phyloP scores from a whole-genome alignment of 1,140 invertebrate species.

The Hypothenemus hampei region DNA sequence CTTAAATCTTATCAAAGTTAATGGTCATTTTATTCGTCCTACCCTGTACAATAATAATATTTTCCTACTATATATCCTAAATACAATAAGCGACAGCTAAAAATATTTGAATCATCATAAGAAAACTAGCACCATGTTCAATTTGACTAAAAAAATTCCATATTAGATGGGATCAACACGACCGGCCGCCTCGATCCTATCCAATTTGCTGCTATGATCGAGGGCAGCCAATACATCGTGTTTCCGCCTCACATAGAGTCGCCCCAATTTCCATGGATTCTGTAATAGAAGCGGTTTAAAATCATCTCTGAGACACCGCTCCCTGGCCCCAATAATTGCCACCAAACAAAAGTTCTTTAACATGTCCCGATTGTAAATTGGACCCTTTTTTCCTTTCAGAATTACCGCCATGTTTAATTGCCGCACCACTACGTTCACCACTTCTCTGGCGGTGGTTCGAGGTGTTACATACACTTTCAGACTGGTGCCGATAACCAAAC shows the following conservation, averaged over 20 bases:
- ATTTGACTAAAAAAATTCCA: conserved; percentile 27
- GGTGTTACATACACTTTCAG: conserved; percentile 88
- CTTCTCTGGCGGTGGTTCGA: conserved; percentile 84
- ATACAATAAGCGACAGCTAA: conserved; percentile 22
- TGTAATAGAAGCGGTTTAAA: conserved; percentile 88
- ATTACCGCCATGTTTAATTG: conserved; percentile 90
- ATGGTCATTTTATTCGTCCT: no score
- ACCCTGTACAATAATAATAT: no score
- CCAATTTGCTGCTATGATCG: conserved; percentile 70
- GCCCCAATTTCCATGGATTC: conserved; percentile 91
- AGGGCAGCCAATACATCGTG: conserved; percentile 82
- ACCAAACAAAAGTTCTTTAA: conserved; percentile 87
- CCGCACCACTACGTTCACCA: conserved; percentile 89
- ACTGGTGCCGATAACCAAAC: conserved; percentile 84
- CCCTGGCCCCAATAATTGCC: conserved; percentile 86
- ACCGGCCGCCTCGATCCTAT: conserved; percentile 18
- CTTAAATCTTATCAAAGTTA: no score
- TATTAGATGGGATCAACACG: conserved; percentile 23
- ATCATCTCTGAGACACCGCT: conserved; percentile 87
- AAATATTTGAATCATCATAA: conserved; percentile 32
- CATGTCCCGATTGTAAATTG: conserved; percentile 75
- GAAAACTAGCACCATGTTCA: conserved; percentile 31
- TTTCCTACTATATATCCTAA: not conserved
- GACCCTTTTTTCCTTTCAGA: conserved; percentile 77
- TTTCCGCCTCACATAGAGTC: conserved; percentile 84